These are phyloP conservation scores for Lithobius niger DNA, from an alignment of 1,140 invertebrate genomes.

Conservation along the genomic window DNA sequence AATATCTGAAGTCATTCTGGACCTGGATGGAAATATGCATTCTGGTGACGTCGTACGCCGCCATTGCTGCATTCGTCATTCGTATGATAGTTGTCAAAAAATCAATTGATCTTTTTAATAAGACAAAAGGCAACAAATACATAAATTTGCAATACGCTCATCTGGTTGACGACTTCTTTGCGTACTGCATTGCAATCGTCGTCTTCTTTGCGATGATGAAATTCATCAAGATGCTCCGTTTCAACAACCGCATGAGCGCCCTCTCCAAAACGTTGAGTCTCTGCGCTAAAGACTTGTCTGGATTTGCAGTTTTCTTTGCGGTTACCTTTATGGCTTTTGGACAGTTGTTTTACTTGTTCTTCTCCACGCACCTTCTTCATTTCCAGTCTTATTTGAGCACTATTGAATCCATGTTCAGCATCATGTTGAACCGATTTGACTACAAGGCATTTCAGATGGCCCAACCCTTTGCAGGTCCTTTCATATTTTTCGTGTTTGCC, in stretches of 20 bases:
- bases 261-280: slow-evolving; percentile 26
- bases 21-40: slow-evolving; percentile 34
- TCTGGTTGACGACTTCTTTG: slow-evolving; percentile 35
- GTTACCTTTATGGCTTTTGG: slow-evolving; percentile 32
- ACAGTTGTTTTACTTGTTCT: slow-evolving; percentile 38
- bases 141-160: slow-evolving; percentile 38
- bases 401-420: slow-evolving; percentile 37
- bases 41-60: slow-evolving; percentile 29
- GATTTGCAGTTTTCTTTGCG: slow-evolving; percentile 31
- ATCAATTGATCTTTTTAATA: slow-evolving; percentile 31
- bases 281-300: slow-evolving; percentile 31
- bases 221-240: slow-evolving; percentile 38
- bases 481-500: slow-evolving; percentile 40
- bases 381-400: slow-evolving; percentile 38
- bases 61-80: slow-evolving; percentile 33
- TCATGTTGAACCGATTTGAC: slow-evolving; percentile 43
- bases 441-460: slow-evolving; percentile 35
- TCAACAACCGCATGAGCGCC: slow-evolving; percentile 38
- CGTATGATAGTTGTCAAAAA: slow-evolving; percentile 26
- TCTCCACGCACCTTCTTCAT: slow-evolving; percentile 29
- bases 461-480: slow-evolving; percentile 33
- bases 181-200: slow-evolving; percentile 35
- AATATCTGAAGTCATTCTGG: slow-evolving; percentile 35
- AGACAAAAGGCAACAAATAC: slow-evolving; percentile 37
- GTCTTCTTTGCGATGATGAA: slow-evolving; percentile 39